Percentiles rank a stretch among this genome's conserved stretches.
phyloP scores from a whole-genome alignment of 2,113 vertebrate species.

The Pelusios castaneus region DNA sequence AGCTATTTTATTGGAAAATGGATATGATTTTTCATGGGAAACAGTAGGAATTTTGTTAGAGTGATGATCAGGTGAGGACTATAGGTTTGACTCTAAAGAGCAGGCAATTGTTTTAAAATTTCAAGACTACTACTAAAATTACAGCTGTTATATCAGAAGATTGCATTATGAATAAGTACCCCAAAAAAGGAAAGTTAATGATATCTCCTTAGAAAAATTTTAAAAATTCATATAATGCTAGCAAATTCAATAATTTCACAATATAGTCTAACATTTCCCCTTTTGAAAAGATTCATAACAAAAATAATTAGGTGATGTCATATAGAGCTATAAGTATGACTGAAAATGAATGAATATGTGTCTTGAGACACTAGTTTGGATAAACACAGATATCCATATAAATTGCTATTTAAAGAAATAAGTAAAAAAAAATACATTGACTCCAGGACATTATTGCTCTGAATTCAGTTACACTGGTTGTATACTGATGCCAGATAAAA shows the following conservation, averaged over 20 bases:
- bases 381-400: not conserved
- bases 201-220: not conserved
- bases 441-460: not conserved
- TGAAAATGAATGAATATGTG: not conserved
- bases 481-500: not conserved
- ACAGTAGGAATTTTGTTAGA: not conserved
- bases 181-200: not conserved
- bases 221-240: not conserved
- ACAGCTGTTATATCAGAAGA: not conserved
- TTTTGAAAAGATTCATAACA: not conserved
- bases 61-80: not conserved
- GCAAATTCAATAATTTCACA: not conserved
- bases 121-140: not conserved
- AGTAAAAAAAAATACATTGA: not conserved
- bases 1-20: not conserved
- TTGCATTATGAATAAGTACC: not conserved
- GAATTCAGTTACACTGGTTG: constrained; percentile 25
- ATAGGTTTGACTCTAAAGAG: not conserved
- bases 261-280: not conserved
- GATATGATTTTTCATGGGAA: not conserved
- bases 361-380: not conserved
- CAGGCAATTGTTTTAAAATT: not conserved
- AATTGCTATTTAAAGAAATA: not conserved
- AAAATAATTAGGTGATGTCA: not conserved
- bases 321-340: not conserved